A percentile compares a stretch with the other conserved stretches of the same genome.
phyloP scores from a whole-genome alignment of 2,888 invertebrate genomes.

The Tethea ocularis region DNA sequence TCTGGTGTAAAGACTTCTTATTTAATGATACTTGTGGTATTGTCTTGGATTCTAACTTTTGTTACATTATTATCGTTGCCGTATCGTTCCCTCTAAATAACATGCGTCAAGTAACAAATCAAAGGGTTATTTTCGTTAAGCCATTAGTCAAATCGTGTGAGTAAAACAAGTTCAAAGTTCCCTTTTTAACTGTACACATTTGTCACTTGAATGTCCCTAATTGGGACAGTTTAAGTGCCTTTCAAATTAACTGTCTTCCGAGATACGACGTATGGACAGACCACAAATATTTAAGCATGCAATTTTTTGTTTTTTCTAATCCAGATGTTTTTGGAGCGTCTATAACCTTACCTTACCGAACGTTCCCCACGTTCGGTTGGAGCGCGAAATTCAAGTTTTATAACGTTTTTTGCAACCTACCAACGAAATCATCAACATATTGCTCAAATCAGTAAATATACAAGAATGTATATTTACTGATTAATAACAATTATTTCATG shows the following conservation, averaged over 20 bases:
- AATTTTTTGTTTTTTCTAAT: too few species aligned
- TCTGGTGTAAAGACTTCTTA: too few species aligned
- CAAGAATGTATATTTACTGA: too few species aligned
- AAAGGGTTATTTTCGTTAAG: slow-evolving; percentile 67
- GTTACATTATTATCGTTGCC: slow-evolving; percentile 22
- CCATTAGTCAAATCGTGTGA: slow-evolving; percentile 73
- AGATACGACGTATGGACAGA: neutral
- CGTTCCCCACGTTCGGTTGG: too few species aligned
- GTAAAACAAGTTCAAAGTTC: slow-evolving; percentile 61
- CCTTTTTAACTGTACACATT: slow-evolving; percentile 51
- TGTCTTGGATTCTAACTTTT: too few species aligned
- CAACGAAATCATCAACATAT: too few species aligned
- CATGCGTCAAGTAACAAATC: slow-evolving; percentile 57
- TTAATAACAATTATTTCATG: too few species aligned
- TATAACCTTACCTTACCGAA: neutral
- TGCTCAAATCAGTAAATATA: too few species aligned
- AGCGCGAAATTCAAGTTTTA: too few species aligned
- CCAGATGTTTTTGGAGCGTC: too few species aligned
- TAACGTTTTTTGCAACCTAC: too few species aligned
- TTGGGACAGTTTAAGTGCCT: slow-evolving; percentile 48
- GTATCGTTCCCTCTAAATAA: slow-evolving; percentile 30
- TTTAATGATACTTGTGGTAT: too few species aligned
- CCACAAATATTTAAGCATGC: neutral
- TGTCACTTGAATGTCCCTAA: slow-evolving; percentile 54
- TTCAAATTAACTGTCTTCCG: neutral